These are phyloP conservation scores for Neogobius melanostomus DNA, from an alignment of 2,113 vertebrate species.

Conservation along the genomic window DNA sequence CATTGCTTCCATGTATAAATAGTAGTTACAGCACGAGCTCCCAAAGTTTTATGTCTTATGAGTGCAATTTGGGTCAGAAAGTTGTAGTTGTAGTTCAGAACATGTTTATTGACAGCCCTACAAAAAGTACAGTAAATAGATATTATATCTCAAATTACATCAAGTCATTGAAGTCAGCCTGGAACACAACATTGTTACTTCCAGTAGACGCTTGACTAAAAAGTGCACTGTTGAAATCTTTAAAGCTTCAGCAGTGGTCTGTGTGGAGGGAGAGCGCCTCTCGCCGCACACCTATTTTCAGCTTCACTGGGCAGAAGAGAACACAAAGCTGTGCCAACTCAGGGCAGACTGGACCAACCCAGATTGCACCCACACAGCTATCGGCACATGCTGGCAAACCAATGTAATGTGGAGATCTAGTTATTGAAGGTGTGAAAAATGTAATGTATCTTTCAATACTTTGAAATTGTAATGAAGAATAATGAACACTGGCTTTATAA, in stretches of 20 bases:
- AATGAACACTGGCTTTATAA: too few relatives aligned
- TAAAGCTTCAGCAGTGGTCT: conserved; percentile 34
- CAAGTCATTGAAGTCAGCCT: background rate
- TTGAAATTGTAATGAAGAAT: too few relatives aligned
- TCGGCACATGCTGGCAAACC: too few relatives aligned
- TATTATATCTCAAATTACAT: background rate
- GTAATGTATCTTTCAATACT: too few relatives aligned
- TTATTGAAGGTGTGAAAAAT: too few relatives aligned
- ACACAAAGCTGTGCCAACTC: conserved; percentile 40
- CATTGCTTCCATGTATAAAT: too few relatives aligned
- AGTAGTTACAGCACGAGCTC: too few relatives aligned
- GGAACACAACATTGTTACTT: background rate
- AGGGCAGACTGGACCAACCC: conserved; percentile 59
- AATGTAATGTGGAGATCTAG: too few relatives aligned
- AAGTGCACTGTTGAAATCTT: conserved; percentile 23
- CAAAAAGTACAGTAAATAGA: background rate
- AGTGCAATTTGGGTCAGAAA: too few relatives aligned
- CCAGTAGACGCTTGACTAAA: background rate
- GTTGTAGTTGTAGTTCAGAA: too few relatives aligned
- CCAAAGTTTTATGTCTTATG: too few relatives aligned
- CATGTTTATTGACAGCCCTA: too few relatives aligned
- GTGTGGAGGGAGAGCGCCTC: conserved; percentile 43
- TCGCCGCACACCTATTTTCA: conserved; percentile 68
- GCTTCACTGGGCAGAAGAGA: conserved; percentile 68
- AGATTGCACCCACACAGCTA: conserved; percentile 31